phyloP scores from a whole-genome alignment of 2,113 vertebrate species.

The Pampusana beccarii region DNA sequence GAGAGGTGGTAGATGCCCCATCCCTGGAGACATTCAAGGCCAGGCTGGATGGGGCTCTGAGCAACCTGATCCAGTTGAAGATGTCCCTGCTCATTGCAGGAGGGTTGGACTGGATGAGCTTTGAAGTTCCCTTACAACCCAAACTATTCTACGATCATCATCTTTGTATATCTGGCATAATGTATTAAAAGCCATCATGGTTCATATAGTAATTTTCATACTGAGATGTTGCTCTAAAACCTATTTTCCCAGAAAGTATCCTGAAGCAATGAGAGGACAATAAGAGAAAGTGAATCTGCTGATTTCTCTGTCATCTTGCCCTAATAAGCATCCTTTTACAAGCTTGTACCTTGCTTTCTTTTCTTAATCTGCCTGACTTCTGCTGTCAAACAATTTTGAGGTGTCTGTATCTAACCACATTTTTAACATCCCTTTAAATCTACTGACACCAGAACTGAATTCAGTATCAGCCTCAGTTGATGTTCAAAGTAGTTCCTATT shows the following conservation, averaged over 20 bases:
- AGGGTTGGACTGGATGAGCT: too few species aligned
- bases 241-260: neutral
- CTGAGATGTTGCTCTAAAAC: neutral
- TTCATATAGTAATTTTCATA: neutral
- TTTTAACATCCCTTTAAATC: neutral
- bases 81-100: too few species aligned
- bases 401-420: neutral
- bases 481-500: neutral
- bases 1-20: too few species aligned
- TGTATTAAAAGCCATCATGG: neutral
- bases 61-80: too few species aligned
- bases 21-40: too few species aligned
- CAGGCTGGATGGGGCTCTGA: too few species aligned
- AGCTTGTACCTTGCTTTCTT: neutral
- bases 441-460: neutral
- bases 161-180: neutral
- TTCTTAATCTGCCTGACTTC: neutral
- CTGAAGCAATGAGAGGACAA: neutral
- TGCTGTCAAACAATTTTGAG: neutral
- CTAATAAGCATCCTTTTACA: neutral
- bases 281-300: neutral
- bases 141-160: too few species aligned
- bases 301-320: neutral
- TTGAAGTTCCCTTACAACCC: too few species aligned
- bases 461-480: neutral